Base-by-base conservation (phyloP, 2,113 vertebrate species). In the Gasterosteus aculeatus region DNA sequence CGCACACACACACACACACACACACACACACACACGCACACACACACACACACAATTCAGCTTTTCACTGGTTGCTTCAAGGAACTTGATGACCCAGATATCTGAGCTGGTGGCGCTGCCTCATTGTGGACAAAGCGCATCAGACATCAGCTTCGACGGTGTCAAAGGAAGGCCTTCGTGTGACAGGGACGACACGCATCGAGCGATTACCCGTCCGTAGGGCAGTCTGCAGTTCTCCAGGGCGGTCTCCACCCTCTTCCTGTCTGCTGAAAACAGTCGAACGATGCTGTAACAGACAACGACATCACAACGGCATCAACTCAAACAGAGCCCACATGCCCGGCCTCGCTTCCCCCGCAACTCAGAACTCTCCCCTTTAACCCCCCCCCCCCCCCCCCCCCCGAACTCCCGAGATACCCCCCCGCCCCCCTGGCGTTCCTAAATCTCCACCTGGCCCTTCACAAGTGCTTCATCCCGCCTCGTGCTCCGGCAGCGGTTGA, bases 261-360 rank as follows among this genome's bases (percentile, higher is more conserved):
- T 95, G 93, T 99, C 98, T 1, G 97, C 92, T 1, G 98, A 99
- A 86, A 99, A 98, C 91, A 98, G 90, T 66, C 97, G 97, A 75
- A 96, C 95, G 58, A 99, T 95, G 88, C 98, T 99, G 93, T 33
- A 91, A 84, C 7, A 80, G 31, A 74, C 54, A 75, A 68, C 0
- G 3, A 73, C 41, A 72, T 22, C 49, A 69, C 59, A 42, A 0
- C 33, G 8, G 80, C 31, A 83, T 75, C 54, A 29, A 14, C 49
- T 63, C 56, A 62, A 1, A 53, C n/a, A 1, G 39, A 72, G 69
- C 67, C 38, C 39, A 1, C 46, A 47, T 1, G 22, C 22, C 1
- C 22, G 1, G 5, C 35, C 35, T 5, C 35, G n/a, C 6, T 1
- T 38, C 22, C 22, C 22, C 22, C 22, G 22, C 22, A 26, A 26